Conservation (phyloP, 2,888 invertebrate genomes). For the Timema podura region DNA sequence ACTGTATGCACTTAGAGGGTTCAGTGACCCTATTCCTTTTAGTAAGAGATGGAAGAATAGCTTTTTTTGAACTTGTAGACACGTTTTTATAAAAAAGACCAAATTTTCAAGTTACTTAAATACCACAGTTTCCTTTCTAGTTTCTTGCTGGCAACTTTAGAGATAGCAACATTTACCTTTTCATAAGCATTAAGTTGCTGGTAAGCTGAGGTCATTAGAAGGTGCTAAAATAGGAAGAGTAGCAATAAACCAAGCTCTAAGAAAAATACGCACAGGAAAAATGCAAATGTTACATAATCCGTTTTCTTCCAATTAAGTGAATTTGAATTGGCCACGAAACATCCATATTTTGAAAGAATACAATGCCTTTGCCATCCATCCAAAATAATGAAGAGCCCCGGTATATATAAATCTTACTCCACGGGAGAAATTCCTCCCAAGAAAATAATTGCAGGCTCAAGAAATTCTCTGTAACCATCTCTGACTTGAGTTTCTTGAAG, state of each 20-base stretch:
- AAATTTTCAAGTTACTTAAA: background rate
- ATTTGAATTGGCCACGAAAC: background rate
- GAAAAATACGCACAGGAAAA: conserved; percentile 1
- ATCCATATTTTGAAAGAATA: background rate
- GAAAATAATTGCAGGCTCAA: background rate
- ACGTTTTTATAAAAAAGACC: background rate
- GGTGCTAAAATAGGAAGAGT: background rate
- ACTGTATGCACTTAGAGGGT: no score
- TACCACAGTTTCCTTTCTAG: background rate
- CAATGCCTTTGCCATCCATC: conserved; percentile 1
- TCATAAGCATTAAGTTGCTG: background rate
- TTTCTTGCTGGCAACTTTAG: background rate
- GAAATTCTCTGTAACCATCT: background rate
- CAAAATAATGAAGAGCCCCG: background rate
- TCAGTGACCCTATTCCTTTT: no score
- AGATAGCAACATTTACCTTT: background rate
- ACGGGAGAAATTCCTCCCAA: background rate
- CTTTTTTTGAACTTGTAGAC: background rate
- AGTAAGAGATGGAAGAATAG: no score
- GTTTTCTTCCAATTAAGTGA: background rate
- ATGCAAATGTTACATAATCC: background rate
- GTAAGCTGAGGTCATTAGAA: conserved; percentile 7
- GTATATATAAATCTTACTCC: background rate
- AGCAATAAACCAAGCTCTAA: background rate
- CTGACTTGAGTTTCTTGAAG: conserved; percentile 12